A percentile compares a stretch with the other conserved stretches of the same genome.
Conservation (phyloP, 2,888 invertebrate species). For the Eupsilia transversa region DNA sequence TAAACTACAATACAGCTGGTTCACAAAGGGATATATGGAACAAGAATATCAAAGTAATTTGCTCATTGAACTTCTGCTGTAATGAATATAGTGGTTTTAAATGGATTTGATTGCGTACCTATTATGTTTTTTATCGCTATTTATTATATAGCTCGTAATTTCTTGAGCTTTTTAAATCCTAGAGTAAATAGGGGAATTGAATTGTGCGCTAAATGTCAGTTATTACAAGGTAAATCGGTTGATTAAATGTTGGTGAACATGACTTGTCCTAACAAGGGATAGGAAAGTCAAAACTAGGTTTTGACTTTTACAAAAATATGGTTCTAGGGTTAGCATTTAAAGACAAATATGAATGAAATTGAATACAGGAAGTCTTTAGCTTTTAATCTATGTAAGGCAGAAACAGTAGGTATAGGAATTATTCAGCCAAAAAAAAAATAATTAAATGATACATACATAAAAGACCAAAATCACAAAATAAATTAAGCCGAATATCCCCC, state of each 20-base stretch:
- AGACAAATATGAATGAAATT: too few relatives aligned
- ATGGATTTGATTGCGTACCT: constrained; percentile 68
- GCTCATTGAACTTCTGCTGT: constrained; percentile 77
- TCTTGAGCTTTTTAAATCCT: neutral
- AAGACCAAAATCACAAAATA: neutral
- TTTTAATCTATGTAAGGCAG: neutral
- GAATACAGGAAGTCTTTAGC: neutral
- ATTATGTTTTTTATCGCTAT: constrained; percentile 47
- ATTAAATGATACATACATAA: neutral
- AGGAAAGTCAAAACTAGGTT: fast-evolving
- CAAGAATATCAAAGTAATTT: constrained; percentile 86
- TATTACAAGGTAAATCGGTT: neutral
- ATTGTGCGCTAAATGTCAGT: neutral
- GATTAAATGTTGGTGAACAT: neutral
- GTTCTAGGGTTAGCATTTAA: too few relatives aligned
- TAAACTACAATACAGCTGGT: constrained; percentile 83
- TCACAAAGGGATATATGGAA: constrained; percentile 81
- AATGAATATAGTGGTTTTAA: constrained; percentile 74
- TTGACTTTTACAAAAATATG: neutral
- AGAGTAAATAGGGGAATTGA: neutral
- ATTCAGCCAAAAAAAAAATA: neutral
- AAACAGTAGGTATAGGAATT: neutral
- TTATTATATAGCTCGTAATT: constrained; percentile 32
- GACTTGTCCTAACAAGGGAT: neutral
- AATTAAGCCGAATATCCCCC: neutral